Conservation (phyloP, 1,140 invertebrate genomes). For the Chrysopa pallens region DNA sequence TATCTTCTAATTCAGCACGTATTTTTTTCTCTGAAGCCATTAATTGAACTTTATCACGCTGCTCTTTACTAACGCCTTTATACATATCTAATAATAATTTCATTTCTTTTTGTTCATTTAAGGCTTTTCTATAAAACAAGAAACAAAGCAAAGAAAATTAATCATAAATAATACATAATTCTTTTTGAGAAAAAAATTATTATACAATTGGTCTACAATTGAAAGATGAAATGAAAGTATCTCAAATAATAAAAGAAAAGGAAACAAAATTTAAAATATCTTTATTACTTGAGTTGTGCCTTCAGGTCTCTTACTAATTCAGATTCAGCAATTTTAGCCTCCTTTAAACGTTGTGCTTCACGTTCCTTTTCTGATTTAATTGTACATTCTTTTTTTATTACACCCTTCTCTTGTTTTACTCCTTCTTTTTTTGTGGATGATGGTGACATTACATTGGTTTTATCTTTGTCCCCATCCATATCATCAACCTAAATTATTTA, state of each 20-base stretch:
- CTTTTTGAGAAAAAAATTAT: background rate
- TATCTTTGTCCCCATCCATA: conserved; percentile 14
- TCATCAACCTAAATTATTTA: conserved; percentile 12
- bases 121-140: conserved; percentile 67
- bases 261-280: conserved; percentile 7
- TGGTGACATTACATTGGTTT: conserved; percentile 20
- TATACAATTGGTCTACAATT: background rate
- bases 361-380: conserved; percentile 35
- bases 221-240: background rate
- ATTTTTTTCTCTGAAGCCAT: conserved; percentile 91
- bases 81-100: conserved; percentile 93
- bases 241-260: conserved; percentile 6
- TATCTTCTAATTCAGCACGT: conserved; percentile 74
- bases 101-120: conserved; percentile 83
- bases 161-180: background rate
- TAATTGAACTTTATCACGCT: conserved; percentile 86
- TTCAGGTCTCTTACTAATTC: conserved; percentile 68
- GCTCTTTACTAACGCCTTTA: conserved; percentile 90
- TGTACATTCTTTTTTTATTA: conserved; percentile 34
- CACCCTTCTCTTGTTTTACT: conserved; percentile 35
- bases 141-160: background rate
- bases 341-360: conserved; percentile 34
- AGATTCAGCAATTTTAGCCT: conserved; percentile 37
- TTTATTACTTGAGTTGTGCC: conserved; percentile 72
- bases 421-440: conserved; percentile 38